phyloP scores from a whole-genome alignment of 2,888 invertebrate genomes.

The Malthinus flaveolus region DNA sequence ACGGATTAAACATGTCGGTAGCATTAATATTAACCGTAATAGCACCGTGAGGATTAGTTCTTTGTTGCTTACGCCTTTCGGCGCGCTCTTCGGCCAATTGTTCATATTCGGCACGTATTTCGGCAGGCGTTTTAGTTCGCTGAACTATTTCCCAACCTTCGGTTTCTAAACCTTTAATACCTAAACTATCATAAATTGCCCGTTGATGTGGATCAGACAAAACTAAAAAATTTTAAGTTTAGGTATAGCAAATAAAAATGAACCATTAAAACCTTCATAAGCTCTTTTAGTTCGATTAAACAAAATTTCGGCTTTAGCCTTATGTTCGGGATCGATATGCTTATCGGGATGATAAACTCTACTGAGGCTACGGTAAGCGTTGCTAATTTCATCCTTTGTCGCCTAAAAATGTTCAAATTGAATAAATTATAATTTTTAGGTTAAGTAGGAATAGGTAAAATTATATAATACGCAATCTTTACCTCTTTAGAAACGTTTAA shows the following conservation, averaged over 20 bases:
- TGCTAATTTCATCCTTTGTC: constrained; percentile 86
- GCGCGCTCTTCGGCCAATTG: constrained; percentile 82
- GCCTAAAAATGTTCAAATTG: constrained; percentile 65
- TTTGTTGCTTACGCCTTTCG: constrained; percentile 82
- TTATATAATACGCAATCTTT: constrained; percentile 47
- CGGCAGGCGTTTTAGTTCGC: constrained; percentile 88
- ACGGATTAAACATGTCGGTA: constrained; percentile 89
- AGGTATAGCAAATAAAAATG: neutral
- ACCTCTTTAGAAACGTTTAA: constrained; percentile 84
- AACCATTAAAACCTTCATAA: constrained; percentile 72
- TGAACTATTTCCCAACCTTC: constrained; percentile 96
- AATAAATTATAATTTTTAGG: neutral
- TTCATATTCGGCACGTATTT: constrained; percentile 97
- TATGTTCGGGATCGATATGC: constrained; percentile 80
- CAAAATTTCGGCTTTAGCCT: constrained; percentile 87
- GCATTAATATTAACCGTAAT: constrained; percentile 89
- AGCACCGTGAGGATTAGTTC: constrained; percentile 90
- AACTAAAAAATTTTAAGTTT: constrained; percentile 58
- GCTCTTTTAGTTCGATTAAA: constrained; percentile 93
- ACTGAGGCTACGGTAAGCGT: constrained; percentile 89
- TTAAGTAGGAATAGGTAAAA: constrained; percentile 2
- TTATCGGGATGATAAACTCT: constrained; percentile 97
- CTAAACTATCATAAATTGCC: constrained; percentile 91
- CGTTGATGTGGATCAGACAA: constrained; percentile 90
- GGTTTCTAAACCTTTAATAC: constrained; percentile 88